These are phyloP conservation scores for Polypterus bichir DNA, from an alignment of 2,113 vertebrate species.

Conservation along the genomic window DNA sequence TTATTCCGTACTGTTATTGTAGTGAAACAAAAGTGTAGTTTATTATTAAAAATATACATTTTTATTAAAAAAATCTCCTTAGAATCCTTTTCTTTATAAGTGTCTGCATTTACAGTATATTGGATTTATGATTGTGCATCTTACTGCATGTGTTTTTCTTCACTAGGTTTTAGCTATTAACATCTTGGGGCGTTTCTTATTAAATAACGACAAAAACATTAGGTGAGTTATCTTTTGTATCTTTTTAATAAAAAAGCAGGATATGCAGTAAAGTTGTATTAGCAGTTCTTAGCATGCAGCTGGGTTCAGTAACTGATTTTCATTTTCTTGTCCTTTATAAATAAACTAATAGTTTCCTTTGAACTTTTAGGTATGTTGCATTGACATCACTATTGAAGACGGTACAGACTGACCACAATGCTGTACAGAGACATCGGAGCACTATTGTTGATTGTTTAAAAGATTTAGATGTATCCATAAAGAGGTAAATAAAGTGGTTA, in stretches of 20 bases:
- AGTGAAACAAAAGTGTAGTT: too few relatives aligned
- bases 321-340: not conserved
- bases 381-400: conserved; percentile 96
- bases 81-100: too few relatives aligned
- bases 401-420: conserved; percentile 96
- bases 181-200: conserved; percentile 91
- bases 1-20: too few relatives aligned
- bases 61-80: too few relatives aligned
- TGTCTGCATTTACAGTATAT: too few relatives aligned
- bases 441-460: conserved; percentile 98
- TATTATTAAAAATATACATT: too few relatives aligned
- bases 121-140: too few relatives aligned
- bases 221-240: conserved; percentile 44
- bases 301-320: not conserved
- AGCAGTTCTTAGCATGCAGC: too few relatives aligned
- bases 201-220: conserved; percentile 98
- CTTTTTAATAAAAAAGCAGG: not conserved
- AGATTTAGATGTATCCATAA: conserved; percentile 96
- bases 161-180: conserved; percentile 94
- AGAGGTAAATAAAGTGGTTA: conserved; percentile 55
- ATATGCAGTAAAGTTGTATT: too few relatives aligned
- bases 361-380: conserved; percentile 74
- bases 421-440: conserved; percentile 92
- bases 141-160: conserved; percentile 15
- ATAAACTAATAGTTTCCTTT: too few relatives aligned